Base-by-base conservation (phyloP, 1,140 invertebrate genomes). In the Coelopa frigida region DNA sequence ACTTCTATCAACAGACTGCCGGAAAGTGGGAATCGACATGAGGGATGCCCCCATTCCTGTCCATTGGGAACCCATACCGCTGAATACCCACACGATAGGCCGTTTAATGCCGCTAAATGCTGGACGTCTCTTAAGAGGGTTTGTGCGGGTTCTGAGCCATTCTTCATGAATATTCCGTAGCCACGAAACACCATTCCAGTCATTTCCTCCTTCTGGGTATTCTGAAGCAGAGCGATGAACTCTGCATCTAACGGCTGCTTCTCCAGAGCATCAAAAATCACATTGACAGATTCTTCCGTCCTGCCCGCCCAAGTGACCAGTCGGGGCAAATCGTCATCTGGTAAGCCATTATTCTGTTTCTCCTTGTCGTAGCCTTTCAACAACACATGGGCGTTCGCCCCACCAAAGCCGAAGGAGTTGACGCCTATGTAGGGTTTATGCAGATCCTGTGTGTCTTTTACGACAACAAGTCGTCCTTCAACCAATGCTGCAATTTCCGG, bases 31-130 rank as follows among this genome's bases (percentile, higher is more conserved):
- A 21, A 94, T 75, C 39, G 75, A 70, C 70, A 79, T 71, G 2
- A 79, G 68, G 6, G 73, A 70, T 23, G 75, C 70, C 15, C 83
- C 89, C 88, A 94, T 92, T 36, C 84, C 81, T 20, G 77, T 62
- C 89, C 90, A 94, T 58, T 94, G 89, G 1, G 84, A 84, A 5
- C 89, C 89, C 86, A 95, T 90, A 39, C 90, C 90, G 49, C 89
- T 85, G 71, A 91, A 96, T 8, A 94, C 80, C 70, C 86, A 91
- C 77, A 88, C 92, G 0, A 95, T 72, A n/a, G 88, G 86, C 12
- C 51, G 70, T 45, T 74, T 73, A 5, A 76, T 71, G 1, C 77
- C 81, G 0, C 74, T 59, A 75, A 82, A 61, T 79, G 76, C 38
- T 78, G 70, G 8, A 78, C 68, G 32, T 78, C 73, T 45, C 68